phyloP scores from a whole-genome alignment of 2,113 vertebrate genomes.

The Xiphias gladius region DNA sequence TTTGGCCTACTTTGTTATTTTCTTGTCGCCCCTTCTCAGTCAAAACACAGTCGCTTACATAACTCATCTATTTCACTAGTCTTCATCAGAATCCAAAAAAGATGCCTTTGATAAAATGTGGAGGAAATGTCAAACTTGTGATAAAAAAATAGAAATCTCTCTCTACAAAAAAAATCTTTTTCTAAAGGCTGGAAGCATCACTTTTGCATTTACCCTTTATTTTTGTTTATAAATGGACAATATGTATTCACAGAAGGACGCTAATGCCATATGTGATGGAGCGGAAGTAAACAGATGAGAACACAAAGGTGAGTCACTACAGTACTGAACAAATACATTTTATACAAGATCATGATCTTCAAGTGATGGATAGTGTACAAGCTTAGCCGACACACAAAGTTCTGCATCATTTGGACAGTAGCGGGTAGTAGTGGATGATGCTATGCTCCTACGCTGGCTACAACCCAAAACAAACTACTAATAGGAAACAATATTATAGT shows the following conservation, averaged over 20 bases:
- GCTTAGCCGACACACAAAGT: background rate
- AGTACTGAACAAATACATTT: conserved; percentile 17
- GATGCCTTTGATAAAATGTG: conserved; percentile 51
- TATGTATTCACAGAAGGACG: background rate
- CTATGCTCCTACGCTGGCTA: background rate
- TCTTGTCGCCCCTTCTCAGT: conserved; percentile 41
- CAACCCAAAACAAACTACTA: conserved; percentile 42
- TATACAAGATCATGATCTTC: conserved; percentile 25
- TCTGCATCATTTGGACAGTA: conserved; percentile 6
- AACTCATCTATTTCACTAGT: conserved; percentile 58
- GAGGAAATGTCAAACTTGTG: conserved; percentile 24
- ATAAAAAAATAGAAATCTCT: background rate
- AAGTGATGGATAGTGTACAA: conserved; percentile 15
- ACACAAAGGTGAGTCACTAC: conserved; percentile 24
- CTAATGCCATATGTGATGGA: background rate
- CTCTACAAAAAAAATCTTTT: background rate
- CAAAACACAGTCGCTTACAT: conserved; percentile 67
- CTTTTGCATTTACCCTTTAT: background rate
- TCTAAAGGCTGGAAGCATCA: background rate
- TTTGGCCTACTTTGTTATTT: conserved; percentile 69
- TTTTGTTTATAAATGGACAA: conserved; percentile 22
- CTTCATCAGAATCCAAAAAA: conserved; percentile 45
- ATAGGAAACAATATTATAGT: conserved; percentile 29
- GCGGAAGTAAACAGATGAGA: conserved; percentile 40
- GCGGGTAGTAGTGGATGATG: conserved; percentile 16